Conservation (phyloP, 2,797 vertebrate genomes). For the Darevskia nairensis region DNA sequence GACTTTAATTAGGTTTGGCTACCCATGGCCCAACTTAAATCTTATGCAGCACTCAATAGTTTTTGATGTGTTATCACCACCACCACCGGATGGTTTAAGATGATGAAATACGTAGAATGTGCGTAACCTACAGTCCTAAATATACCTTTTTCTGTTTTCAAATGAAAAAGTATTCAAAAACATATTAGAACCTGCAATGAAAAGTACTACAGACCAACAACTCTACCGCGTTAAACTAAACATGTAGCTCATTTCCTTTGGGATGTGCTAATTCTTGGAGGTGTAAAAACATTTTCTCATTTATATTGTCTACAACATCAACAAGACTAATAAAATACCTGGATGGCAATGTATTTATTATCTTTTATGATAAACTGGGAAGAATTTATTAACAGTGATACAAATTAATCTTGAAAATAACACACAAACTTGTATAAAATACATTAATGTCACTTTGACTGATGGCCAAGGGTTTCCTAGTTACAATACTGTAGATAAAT, state of each 20-base stretch:
- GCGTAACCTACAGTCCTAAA: background rate
- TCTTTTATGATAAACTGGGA: background rate
- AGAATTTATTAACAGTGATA: background rate
- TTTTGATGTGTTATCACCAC: background rate
- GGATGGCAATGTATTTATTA: background rate
- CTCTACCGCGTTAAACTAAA: background rate
- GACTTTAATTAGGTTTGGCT: background rate
- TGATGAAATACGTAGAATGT: background rate
- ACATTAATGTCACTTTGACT: slow-evolving; percentile 1
- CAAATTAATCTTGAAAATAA: slow-evolving; percentile 2
- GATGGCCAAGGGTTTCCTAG: background rate
- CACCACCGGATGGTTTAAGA: background rate
- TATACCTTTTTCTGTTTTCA: background rate
- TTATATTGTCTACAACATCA: background rate
- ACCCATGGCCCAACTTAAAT: background rate
- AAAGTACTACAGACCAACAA: background rate
- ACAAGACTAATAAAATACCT: background rate
- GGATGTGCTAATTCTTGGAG: background rate
- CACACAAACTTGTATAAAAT: background rate
- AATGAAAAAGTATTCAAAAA: background rate
- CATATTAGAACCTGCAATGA: background rate
- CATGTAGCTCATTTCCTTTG: background rate
- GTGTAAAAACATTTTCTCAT: background rate
- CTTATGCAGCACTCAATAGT: background rate
- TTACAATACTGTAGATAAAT: background rate